Percentiles rank a stretch among this genome's conserved stretches.
Conservation (phyloP, 2,888 invertebrate genomes). For the Eubasilissa splendida region DNA sequence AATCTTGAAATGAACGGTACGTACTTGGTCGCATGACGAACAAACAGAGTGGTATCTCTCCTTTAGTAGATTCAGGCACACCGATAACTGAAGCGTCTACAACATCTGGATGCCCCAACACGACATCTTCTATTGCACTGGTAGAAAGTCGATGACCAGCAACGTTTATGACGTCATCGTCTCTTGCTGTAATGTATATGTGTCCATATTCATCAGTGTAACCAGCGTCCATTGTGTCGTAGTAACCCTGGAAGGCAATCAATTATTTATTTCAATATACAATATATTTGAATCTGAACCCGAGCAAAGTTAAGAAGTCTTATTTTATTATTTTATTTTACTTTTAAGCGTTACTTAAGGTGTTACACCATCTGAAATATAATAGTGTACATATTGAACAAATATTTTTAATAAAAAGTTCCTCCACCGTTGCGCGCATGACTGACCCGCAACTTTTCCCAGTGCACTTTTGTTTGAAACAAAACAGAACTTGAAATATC, state of each 20-base stretch:
- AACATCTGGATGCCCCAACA: slow-evolving; percentile 87
- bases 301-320: too few relatives aligned
- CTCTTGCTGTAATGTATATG: slow-evolving; percentile 90
- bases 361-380: too few relatives aligned
- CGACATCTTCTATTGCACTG: slow-evolving; percentile 91
- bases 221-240: slow-evolving; percentile 97
- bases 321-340: too few relatives aligned
- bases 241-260: slow-evolving; percentile 78
- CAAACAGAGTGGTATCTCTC: slow-evolving; percentile 90
- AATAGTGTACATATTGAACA: too few relatives aligned
- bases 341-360: too few relatives aligned
- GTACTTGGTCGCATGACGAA: slow-evolving; percentile 80
- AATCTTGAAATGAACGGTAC: not conserved
- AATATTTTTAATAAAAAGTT: too few relatives aligned
- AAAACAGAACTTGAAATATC: too few relatives aligned
- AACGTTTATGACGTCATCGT: slow-evolving; percentile 96
- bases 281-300: too few relatives aligned
- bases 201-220: slow-evolving; percentile 88
- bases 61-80: slow-evolving; percentile 91
- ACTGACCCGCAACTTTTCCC: too few relatives aligned
- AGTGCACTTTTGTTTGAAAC: too few relatives aligned
- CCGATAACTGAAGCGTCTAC: slow-evolving; percentile 93
- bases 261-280: not conserved
- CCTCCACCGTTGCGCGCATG: too few relatives aligned
- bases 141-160: slow-evolving; percentile 94